Evolutionary conservation across 2,113 vertebrate species (phyloP).

Genomic region (Sprattus sprattus): DNA sequence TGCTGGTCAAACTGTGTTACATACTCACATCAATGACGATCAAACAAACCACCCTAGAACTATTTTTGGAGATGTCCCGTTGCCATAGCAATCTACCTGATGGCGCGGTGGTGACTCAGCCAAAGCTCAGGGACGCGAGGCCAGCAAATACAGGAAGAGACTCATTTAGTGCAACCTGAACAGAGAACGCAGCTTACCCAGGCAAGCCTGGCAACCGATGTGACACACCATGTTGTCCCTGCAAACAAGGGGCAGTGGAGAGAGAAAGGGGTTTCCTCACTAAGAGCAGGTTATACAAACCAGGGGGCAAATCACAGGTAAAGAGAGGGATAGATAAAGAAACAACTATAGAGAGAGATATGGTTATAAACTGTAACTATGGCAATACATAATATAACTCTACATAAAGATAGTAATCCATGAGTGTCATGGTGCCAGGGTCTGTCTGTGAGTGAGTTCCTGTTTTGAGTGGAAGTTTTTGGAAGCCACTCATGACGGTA

Average conservation of each 20-base stretch:
- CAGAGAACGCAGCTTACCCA: neutral
- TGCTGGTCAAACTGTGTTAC: neutral
- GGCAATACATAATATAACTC: too few relatives aligned
- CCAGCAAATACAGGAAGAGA: neutral
- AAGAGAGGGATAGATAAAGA: neutral
- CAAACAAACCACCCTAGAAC: neutral
- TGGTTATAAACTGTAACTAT: too few relatives aligned
- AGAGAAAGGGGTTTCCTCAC: neutral
- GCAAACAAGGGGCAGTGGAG: neutral
- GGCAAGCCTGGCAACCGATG: neutral
- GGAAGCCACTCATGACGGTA: too few relatives aligned
- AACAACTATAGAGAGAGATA: neutral
- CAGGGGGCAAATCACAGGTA: neutral
- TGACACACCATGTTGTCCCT: neutral
- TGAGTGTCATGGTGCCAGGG: too few relatives aligned
- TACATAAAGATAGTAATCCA: too few relatives aligned
- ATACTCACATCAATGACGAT: neutral
- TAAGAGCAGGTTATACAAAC: neutral
- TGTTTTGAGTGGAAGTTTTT: too few relatives aligned
- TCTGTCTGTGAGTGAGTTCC: too few relatives aligned
- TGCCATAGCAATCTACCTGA: neutral
- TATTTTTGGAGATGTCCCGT: neutral
- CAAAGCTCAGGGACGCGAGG: neutral
- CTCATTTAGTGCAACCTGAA: neutral
- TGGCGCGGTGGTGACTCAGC: neutral